A percentile compares a stretch with the other conserved stretches of the same genome.
phyloP scores from a whole-genome alignment of 2,797 vertebrate genomes.

The Pachyuromys duprasi region DNA sequence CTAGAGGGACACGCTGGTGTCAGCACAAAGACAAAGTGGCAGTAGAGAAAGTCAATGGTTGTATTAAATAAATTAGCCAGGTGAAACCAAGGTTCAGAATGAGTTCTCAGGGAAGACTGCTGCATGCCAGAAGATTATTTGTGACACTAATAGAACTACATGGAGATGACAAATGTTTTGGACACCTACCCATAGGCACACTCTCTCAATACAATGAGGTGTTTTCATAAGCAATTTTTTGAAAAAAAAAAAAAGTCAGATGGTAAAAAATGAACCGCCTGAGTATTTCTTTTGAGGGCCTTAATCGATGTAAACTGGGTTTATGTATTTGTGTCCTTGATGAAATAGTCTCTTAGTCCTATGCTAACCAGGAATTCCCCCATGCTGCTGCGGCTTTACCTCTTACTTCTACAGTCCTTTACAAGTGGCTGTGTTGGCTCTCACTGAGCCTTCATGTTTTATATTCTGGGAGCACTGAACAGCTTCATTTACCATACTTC shows the following conservation, averaged over 20 bases:
- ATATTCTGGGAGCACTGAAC: background rate
- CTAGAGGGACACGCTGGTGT: background rate
- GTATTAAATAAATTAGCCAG: constrained; percentile 60
- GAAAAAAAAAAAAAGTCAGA: background rate
- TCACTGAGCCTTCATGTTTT: background rate
- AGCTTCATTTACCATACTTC: background rate
- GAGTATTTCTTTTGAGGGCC: constrained; percentile 27
- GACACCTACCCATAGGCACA: background rate
- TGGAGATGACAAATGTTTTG: constrained; percentile 26
- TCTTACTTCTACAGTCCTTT: background rate
- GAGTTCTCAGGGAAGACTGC: constrained; percentile 1
- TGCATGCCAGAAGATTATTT: constrained; percentile 33
- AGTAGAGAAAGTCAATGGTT: constrained; percentile 14
- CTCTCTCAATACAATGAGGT: background rate
- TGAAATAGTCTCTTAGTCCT: background rate
- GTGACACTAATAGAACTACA: background rate
- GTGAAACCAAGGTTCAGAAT: constrained; percentile 33
- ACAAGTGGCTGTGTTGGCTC: background rate
- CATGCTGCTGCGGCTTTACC: background rate
- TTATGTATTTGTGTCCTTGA: background rate
- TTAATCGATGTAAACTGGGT: background rate
- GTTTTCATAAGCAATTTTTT: background rate
- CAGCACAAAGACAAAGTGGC: constrained; percentile 16
- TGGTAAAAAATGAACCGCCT: constrained; percentile 57
- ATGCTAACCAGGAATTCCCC: background rate